These are phyloP conservation scores for Athalia circularis DNA, from an alignment of 2,888 invertebrate species.

Conservation along the genomic window DNA sequence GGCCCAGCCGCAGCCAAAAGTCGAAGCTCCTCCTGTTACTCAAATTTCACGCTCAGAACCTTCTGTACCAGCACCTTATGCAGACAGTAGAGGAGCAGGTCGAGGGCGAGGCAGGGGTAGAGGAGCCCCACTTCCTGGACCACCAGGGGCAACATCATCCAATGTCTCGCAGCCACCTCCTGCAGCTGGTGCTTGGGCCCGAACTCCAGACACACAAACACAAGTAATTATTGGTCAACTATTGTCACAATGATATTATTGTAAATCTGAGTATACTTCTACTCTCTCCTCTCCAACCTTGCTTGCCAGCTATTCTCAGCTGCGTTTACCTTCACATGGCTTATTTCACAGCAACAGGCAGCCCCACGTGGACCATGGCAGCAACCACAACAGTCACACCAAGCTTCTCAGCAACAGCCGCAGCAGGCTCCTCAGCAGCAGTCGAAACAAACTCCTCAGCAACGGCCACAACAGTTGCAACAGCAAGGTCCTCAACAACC, in stretches of 20 bases:
- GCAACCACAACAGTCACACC: conserved; percentile 44
- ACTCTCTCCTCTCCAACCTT: too few species aligned
- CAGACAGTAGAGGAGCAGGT: not conserved
- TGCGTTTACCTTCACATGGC: too few species aligned
- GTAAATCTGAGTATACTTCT: too few species aligned
- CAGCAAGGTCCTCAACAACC: conserved; percentile 27
- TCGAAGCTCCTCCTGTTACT: conserved; percentile 7
- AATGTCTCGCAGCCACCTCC: too few species aligned
- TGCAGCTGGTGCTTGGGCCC: too few species aligned
- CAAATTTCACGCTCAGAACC: conserved; percentile 3
- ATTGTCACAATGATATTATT: too few species aligned
- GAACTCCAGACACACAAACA: not conserved
- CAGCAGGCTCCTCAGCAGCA: not conserved
- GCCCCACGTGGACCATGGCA: not conserved
- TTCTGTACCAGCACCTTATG: not conserved
- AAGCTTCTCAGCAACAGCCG: not conserved
- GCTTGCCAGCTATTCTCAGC: too few species aligned
- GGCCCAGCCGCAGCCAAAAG: not conserved
- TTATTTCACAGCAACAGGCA: not conserved
- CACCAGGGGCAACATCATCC: too few species aligned
- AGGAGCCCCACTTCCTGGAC: too few species aligned
- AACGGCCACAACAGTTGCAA: conserved; percentile 43
- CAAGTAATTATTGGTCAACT: not conserved
- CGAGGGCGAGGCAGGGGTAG: not conserved
- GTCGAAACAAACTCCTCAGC: conserved; percentile 33